Conservation (phyloP, 2,797 vertebrate genomes). For the Takifugu ocellatus region DNA sequence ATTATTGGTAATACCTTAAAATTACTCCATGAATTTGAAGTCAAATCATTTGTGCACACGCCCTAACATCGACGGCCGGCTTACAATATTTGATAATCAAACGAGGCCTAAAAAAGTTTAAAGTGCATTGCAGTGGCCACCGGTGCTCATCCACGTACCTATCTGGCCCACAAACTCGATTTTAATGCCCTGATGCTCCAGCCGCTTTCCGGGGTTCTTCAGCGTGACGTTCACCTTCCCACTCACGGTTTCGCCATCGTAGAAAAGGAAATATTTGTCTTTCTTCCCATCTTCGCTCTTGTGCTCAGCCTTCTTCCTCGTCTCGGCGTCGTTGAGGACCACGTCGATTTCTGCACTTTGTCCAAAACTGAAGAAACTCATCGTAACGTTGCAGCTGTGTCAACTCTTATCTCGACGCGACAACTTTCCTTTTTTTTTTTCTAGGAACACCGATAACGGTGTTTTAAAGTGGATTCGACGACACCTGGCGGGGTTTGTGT, state of each 20-base stretch:
- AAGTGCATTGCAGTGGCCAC: background rate
- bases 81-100: background rate
- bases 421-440: too few relatives aligned
- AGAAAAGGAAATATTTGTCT: slow-evolving; percentile 95
- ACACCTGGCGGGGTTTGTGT: slow-evolving; percentile 28
- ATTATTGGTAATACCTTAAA: too few relatives aligned
- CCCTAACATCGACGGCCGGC: background rate
- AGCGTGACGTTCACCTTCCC: slow-evolving; percentile 91
- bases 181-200: slow-evolving; percentile 97
- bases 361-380: slow-evolving; percentile 96
- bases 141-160: slow-evolving; percentile 72
- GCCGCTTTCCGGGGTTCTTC: slow-evolving; percentile 90
- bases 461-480: slow-evolving; percentile 26
- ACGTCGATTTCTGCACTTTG: slow-evolving; percentile 93
- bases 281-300: slow-evolving; percentile 95
- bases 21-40: too few relatives aligned
- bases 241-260: slow-evolving; percentile 93
- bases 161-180: slow-evolving; percentile 98
- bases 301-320: slow-evolving; percentile 90
- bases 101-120: background rate
- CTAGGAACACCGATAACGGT: background rate
- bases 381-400: slow-evolving; percentile 49
- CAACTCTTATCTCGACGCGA: slow-evolving; percentile 10
- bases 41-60: background rate
- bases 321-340: slow-evolving; percentile 87